These are phyloP conservation scores for Harpalus rufipes DNA, from an alignment of 2,888 invertebrate genomes.

Conservation along the genomic window DNA sequence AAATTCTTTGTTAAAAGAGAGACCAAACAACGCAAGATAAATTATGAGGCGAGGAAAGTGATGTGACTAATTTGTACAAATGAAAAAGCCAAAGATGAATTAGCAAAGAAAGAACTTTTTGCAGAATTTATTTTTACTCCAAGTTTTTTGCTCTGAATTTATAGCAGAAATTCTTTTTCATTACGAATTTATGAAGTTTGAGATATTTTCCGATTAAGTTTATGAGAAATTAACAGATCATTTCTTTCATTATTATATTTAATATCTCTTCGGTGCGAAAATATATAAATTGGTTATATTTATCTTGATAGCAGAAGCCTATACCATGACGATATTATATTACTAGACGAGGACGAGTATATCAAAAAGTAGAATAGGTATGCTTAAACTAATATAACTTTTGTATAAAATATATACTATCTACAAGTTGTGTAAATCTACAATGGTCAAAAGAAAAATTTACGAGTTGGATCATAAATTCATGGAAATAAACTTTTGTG, in stretches of 20 bases:
- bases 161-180: not conserved
- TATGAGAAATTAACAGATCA: not conserved
- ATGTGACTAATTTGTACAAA: not conserved
- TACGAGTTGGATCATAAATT: no score
- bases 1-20: not conserved
- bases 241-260: not conserved
- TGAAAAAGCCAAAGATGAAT: slow-evolving; percentile 6
- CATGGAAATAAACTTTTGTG: no score
- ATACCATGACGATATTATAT: no score
- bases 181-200: not conserved
- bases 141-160: not conserved
- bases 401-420: no score
- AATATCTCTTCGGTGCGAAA: not conserved
- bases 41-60: not conserved
- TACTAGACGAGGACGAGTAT: no score
- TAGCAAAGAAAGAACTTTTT: not conserved
- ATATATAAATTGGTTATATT: no score
- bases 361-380: no score
- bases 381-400: no score
- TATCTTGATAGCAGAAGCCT: no score
- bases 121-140: not conserved
- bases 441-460: no score
- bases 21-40: not conserved
- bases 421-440: no score
- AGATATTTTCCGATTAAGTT: not conserved